phyloP scores from a whole-genome alignment of 2,888 invertebrate genomes.

The Prosapia bicincta region DNA sequence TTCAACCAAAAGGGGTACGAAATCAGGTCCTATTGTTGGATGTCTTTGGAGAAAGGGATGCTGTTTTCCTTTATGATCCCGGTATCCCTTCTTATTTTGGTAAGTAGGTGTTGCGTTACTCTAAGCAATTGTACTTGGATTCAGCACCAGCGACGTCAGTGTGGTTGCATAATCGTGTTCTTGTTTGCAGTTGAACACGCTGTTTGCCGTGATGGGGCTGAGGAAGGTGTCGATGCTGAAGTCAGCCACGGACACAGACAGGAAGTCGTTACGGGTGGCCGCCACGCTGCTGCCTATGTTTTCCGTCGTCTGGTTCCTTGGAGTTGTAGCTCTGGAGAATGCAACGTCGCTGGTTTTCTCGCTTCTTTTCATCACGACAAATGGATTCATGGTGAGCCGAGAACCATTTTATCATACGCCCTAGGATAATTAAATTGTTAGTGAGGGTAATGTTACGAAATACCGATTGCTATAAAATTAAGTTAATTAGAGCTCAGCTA shows the following conservation, averaged over 20 bases:
- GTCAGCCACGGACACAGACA: conserved; percentile 40
- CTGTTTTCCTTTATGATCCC: conserved; percentile 72
- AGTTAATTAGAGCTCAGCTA: too few relatives aligned
- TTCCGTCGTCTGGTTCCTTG: conserved; percentile 70
- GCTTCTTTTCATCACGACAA: conserved; percentile 35
- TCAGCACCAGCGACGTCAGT: too few relatives aligned
- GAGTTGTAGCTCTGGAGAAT: conserved; percentile 68
- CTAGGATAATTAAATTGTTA: too few relatives aligned
- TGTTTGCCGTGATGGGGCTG: conserved; percentile 45
- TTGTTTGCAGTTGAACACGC: conserved; percentile 45
- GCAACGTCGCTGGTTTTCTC: conserved; percentile 46
- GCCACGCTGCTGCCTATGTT: conserved; percentile 67
- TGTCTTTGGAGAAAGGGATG: conserved; percentile 74
- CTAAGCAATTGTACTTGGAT: too few relatives aligned
- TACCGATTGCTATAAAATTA: neutral
- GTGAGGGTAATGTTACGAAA: too few relatives aligned
- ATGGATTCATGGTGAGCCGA: conserved; percentile 35
- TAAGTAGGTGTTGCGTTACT: too few relatives aligned
- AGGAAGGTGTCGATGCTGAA: conserved; percentile 29
- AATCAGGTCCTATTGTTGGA: conserved; percentile 70
- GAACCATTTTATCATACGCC: too few relatives aligned
- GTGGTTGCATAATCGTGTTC: too few relatives aligned
- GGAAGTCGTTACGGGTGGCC: conserved; percentile 47
- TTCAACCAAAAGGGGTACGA: conserved; percentile 58
- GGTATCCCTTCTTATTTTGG: conserved; percentile 61